Conservation (phyloP, 2,797 vertebrate genomes). For the Pipistrellus kuhlii region DNA sequence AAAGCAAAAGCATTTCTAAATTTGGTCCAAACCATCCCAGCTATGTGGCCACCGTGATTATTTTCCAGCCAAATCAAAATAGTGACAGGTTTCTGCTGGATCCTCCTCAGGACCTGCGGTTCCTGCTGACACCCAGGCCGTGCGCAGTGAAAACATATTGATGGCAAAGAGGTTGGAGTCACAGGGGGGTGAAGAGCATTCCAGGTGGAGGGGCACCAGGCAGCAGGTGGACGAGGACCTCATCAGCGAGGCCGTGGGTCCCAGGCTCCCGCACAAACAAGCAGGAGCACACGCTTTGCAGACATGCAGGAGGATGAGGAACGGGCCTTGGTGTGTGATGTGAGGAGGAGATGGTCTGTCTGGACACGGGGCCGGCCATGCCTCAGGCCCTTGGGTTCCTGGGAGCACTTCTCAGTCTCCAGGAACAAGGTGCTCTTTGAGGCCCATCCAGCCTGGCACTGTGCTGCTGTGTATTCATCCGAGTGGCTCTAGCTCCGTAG, state of each 20-base stretch:
- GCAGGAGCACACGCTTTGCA: neutral
- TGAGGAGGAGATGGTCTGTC: rapidly evolving
- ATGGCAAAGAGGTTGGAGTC: neutral
- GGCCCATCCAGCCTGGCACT: neutral
- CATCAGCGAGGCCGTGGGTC: neutral
- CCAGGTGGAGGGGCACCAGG: neutral
- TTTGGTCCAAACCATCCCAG: neutral
- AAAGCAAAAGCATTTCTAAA: neutral
- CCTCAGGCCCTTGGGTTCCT: neutral
- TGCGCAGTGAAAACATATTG: neutral
- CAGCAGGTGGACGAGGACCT: neutral
- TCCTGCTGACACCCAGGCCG: neutral
- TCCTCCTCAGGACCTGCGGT: neutral
- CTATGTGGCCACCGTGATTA: neutral
- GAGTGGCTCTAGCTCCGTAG: neutral
- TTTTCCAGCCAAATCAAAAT: neutral
- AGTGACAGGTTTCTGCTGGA: neutral
- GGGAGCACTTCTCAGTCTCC: neutral
- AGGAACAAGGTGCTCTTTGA: neutral
- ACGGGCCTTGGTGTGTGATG: neutral
- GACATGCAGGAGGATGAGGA: rapidly evolving
- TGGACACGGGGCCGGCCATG: rapidly evolving
- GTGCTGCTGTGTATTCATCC: neutral
- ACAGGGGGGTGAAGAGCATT: neutral
- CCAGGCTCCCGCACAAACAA: neutral